Evolutionary conservation across 2,113 vertebrate species (phyloP).

Genomic region (Zosterops lateralis): DNA sequence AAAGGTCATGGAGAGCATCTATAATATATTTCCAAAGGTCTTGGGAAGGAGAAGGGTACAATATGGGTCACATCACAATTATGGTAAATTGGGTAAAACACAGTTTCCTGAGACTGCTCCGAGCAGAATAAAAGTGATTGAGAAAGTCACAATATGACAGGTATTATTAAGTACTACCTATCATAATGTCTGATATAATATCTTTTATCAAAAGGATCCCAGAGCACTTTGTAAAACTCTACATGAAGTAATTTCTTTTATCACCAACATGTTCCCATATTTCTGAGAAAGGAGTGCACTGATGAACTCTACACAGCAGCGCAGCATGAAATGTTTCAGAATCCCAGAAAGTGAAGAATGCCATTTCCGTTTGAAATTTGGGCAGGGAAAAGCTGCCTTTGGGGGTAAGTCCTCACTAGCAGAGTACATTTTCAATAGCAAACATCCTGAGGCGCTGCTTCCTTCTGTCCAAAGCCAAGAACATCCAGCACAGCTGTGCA

Average conservation of each 20-base stretch:
- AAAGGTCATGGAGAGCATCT: neutral
- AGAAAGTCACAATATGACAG: conserved; percentile 50
- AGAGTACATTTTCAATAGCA: neutral
- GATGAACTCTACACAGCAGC: conserved; percentile 21
- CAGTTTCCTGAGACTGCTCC: neutral
- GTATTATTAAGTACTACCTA: conserved; percentile 33
- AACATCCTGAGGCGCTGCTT: neutral
- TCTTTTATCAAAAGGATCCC: conserved; percentile 31
- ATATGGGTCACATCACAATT: conserved; percentile 11
- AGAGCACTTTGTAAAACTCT: conserved; percentile 36
- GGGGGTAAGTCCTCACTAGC: neutral
- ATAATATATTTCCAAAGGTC: conserved; percentile 29
- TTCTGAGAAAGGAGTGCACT: conserved; percentile 5
- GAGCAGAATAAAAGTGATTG: conserved; percentile 41
- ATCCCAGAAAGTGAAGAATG: neutral
- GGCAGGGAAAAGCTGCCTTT: neutral
- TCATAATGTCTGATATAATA: neutral
- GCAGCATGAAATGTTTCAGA: conserved; percentile 11
- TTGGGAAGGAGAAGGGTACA: neutral
- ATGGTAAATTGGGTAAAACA: conserved; percentile 30
- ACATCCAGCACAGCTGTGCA: neutral
- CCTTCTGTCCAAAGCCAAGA: neutral
- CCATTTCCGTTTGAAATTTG: neutral
- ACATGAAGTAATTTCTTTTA: conserved; percentile 21
- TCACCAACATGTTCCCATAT: neutral